These are phyloP conservation scores for Bombyx huttoni DNA, from an alignment of 2,888 invertebrate genomes.

Conservation along the genomic window DNA sequence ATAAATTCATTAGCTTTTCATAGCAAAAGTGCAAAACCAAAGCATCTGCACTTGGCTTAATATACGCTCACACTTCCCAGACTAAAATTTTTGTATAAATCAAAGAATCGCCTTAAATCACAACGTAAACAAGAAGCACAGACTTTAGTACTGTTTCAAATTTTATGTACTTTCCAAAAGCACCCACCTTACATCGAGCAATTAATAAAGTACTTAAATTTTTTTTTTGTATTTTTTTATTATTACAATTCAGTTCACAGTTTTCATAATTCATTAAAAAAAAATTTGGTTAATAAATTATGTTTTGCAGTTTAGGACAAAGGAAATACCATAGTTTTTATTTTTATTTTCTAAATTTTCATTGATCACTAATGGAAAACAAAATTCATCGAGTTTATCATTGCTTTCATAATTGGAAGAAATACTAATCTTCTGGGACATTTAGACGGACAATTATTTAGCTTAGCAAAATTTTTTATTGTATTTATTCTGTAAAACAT, in stretches of 20 bases:
- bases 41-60: slow-evolving; percentile 61
- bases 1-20: slow-evolving; percentile 47
- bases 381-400: neutral
- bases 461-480: neutral
- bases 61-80: slow-evolving; percentile 70
- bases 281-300: too few relatives aligned
- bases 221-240: slow-evolving; percentile 15
- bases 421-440: neutral
- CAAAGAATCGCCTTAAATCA: slow-evolving; percentile 46
- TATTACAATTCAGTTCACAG: too few relatives aligned
- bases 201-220: slow-evolving; percentile 17
- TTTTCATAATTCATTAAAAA: too few relatives aligned
- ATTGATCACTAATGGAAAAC: neutral
- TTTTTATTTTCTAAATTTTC: slow-evolving; percentile 10
- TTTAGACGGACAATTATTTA: neutral
- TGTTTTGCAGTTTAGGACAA: too few relatives aligned
- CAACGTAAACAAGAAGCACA: slow-evolving; percentile 49
- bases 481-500: neutral
- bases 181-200: slow-evolving; percentile 61
- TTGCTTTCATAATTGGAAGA: slow-evolving; percentile 2
- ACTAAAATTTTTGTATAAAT: slow-evolving; percentile 49
- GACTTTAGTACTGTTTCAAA: slow-evolving; percentile 33
- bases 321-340: neutral
- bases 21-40: slow-evolving; percentile 48
- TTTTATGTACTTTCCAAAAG: slow-evolving; percentile 35